Conservation (phyloP, 2,888 invertebrate species). For the Sipha maydis region DNA sequence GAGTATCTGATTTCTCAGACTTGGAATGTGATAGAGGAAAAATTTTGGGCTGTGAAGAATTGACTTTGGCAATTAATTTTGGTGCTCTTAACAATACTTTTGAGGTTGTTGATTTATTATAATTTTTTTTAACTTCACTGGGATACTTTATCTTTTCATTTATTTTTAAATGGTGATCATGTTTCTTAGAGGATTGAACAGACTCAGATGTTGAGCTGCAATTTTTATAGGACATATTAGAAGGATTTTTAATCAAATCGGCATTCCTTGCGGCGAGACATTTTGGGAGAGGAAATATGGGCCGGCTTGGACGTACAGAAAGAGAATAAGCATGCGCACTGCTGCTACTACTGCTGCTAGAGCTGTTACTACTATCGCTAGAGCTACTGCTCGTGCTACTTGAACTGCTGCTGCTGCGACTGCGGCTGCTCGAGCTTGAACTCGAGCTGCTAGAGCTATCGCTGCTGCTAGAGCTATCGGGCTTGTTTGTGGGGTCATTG, state of each 20-base stretch:
- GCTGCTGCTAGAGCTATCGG: constrained; percentile 63
- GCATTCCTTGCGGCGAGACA: constrained; percentile 59
- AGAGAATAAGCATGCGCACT: constrained; percentile 64
- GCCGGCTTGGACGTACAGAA: constrained; percentile 62
- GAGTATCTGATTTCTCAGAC: constrained; percentile 27
- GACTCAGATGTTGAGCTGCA: constrained; percentile 20
- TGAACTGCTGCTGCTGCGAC: constrained; percentile 66
- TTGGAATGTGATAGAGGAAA: constrained; percentile 50
- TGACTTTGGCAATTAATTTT: constrained; percentile 55
- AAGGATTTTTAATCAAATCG: constrained; percentile 44
- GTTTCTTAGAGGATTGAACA: constrained; percentile 29
- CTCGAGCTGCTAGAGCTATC: constrained; percentile 62
- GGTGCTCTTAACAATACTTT: constrained; percentile 59
- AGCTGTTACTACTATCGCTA: constrained; percentile 63
- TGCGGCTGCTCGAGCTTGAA: constrained; percentile 63
- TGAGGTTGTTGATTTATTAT: constrained; percentile 4
- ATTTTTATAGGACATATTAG: constrained; percentile 31
- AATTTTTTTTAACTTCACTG: constrained; percentile 5
- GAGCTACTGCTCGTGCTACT: constrained; percentile 60
- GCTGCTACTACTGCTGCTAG: constrained; percentile 64
- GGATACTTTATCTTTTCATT: constrained; percentile 1
- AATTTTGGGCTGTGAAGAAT: constrained; percentile 57
- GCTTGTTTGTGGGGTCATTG: constrained; percentile 53
- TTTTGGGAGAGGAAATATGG: constrained; percentile 62
- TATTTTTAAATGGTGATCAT: constrained; percentile 13